Evolutionary conservation across 2,888 invertebrate genomes (phyloP).

Genomic region (Ophioninae sp.): DNA sequence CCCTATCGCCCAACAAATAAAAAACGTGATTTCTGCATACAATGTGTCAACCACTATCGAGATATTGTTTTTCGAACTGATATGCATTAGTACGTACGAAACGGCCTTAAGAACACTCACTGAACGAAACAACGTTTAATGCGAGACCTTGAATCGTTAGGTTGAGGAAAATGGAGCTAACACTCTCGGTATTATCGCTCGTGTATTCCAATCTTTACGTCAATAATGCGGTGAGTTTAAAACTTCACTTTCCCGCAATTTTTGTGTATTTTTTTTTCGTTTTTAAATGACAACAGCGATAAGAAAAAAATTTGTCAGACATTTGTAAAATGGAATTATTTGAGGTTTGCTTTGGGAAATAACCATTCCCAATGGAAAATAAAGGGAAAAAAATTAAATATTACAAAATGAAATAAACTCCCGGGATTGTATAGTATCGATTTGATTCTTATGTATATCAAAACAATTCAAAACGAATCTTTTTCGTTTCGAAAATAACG

Average conservation of each 20-base stretch:
- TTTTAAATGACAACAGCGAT: slow-evolving; percentile 22
- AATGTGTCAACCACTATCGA: too few species aligned
- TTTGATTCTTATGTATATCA: too few species aligned
- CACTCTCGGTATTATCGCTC: slow-evolving; percentile 63
- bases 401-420: too few species aligned
- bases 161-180: slow-evolving; percentile 64
- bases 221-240: slow-evolving; percentile 64
- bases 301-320: slow-evolving; percentile 16
- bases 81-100: slow-evolving; percentile 13
- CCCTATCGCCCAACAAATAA: too few species aligned
- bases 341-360: too few species aligned
- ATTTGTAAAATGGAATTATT: neutral
- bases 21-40: too few species aligned
- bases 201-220: slow-evolving; percentile 64
- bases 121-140: slow-evolving; percentile 52
- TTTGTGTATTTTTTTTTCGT: slow-evolving; percentile 1
- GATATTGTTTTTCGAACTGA: neutral
- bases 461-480: too few species aligned
- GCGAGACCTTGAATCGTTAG: slow-evolving; percentile 47
- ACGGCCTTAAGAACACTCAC: slow-evolving; percentile 42
- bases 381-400: too few species aligned
- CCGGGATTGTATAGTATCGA: too few species aligned
- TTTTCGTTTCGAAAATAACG: too few species aligned
- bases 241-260: neutral
- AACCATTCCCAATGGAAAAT: too few species aligned